Evolutionary conservation across 2,888 invertebrate species (phyloP).

Genomic region (Microctonus aethiopoides): DNA sequence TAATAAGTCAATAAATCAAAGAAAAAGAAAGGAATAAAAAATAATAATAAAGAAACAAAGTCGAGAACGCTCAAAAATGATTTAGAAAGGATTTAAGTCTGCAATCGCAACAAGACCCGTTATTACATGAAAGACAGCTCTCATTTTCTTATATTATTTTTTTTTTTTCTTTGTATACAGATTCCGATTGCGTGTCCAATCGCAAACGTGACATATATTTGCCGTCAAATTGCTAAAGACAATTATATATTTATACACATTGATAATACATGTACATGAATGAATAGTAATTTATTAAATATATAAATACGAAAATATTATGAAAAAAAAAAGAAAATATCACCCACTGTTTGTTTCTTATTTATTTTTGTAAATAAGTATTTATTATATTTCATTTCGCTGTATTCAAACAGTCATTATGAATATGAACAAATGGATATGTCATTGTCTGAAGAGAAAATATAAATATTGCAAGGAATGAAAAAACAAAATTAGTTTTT

Average conservation of each 20-base stretch:
- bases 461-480: too few relatives aligned
- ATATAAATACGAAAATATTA: constrained; percentile 12
- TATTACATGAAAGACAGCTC: neutral
- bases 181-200: neutral
- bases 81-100: constrained; percentile 27
- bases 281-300: constrained; percentile 37
- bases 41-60: constrained; percentile 18
- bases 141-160: neutral
- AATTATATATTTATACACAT: constrained; percentile 40
- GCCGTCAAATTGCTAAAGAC: neutral
- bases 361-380: neutral
- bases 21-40: too few relatives aligned
- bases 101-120: constrained; percentile 42
- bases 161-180: neutral
- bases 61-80: constrained; percentile 14
- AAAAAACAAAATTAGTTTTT: too few relatives aligned
- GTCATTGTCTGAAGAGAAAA: too few relatives aligned
- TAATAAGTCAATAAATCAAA: constrained; percentile 2
- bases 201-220: constrained; percentile 18
- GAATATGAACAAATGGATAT: too few relatives aligned
- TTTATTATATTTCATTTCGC: neutral
- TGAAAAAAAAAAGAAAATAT: neutral
- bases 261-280: constrained; percentile 30
- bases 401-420: neutral
- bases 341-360: neutral